A percentile compares a stretch with the other conserved stretches of the same genome.
Evolutionary conservation across 2,888 invertebrate genomes (phyloP).

Genomic region (Mycogona germanica): DNA sequence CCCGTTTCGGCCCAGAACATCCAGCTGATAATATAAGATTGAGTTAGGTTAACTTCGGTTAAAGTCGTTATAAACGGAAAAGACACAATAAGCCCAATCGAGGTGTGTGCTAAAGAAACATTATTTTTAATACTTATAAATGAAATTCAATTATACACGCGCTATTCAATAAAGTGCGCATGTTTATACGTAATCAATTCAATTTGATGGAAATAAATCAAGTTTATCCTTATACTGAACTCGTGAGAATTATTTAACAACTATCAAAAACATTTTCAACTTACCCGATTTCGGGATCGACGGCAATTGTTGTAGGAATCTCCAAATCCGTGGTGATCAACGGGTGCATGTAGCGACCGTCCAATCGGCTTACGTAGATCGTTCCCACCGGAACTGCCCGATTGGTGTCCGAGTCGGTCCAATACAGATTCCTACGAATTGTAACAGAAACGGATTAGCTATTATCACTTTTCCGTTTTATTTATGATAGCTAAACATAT

Average conservation of each 20-base stretch:
- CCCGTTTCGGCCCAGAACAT: constrained; percentile 93
- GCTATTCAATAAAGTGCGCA: too few relatives aligned
- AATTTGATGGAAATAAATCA: too few relatives aligned
- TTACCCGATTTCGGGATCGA: constrained; percentile 48
- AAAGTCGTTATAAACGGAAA: neutral
- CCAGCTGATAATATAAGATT: constrained; percentile 11
- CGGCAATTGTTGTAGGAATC: constrained; percentile 73
- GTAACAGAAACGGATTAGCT: too few relatives aligned
- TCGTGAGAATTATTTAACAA: too few relatives aligned
- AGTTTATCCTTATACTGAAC: too few relatives aligned
- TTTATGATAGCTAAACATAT: too few relatives aligned
- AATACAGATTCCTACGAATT: constrained; percentile 81
- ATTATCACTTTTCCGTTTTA: too few relatives aligned
- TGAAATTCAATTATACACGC: too few relatives aligned
- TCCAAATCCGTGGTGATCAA: constrained; percentile 57
- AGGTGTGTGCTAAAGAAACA: too few relatives aligned
- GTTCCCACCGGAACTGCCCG: constrained; percentile 35
- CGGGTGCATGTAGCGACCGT: constrained; percentile 75
- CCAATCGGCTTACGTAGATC: constrained; percentile 76
- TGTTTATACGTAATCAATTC: too few relatives aligned
- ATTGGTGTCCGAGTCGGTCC: constrained; percentile 70
- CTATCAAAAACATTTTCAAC: constrained; percentile 7
- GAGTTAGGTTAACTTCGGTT: neutral
- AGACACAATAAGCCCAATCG: too few relatives aligned
- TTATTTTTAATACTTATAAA: too few relatives aligned